Conservation (phyloP, 2,113 vertebrate species). For the Semicossyphus pulcher region DNA sequence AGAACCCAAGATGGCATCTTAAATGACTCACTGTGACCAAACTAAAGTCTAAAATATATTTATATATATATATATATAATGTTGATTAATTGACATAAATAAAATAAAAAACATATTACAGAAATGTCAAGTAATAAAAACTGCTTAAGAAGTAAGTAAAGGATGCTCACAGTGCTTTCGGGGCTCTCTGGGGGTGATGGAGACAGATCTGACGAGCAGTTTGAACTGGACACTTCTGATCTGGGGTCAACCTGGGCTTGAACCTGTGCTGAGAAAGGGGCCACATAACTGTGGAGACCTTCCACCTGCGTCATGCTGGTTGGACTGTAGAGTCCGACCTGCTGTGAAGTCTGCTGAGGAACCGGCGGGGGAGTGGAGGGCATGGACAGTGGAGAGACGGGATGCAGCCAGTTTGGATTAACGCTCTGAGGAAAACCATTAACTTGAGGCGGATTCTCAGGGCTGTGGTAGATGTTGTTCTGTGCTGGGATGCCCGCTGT, state of each 20-base stretch:
- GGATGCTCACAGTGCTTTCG: constrained; percentile 74
- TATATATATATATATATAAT: too few species aligned
- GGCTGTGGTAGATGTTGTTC: constrained; percentile 55
- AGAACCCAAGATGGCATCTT: too few species aligned
- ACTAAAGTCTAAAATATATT: too few species aligned
- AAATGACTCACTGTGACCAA: too few species aligned
- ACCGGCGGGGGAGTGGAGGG: constrained; percentile 44
- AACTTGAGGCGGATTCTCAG: constrained; percentile 17
- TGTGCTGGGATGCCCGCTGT: constrained; percentile 32
- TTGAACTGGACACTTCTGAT: constrained; percentile 49
- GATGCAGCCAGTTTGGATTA: constrained; percentile 33
- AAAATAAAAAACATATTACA: too few species aligned
- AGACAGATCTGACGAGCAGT: constrained; percentile 69
- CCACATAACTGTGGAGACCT: not conserved
- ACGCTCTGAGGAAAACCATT: constrained; percentile 40
- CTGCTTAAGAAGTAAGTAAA: not conserved
- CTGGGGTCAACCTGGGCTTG: constrained; percentile 22
- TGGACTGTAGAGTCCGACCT: constrained; percentile 6
- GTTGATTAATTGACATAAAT: too few species aligned
- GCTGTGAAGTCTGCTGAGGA: constrained; percentile 48
- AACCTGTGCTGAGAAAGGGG: constrained; percentile 8
- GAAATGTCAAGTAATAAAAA: too few species aligned
- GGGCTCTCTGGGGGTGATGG: constrained; percentile 74
- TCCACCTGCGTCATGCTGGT: constrained; percentile 19
- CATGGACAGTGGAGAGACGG: constrained; percentile 24